Conservation (phyloP, 1,140 invertebrate genomes). For the Drosophila sproati region DNA sequence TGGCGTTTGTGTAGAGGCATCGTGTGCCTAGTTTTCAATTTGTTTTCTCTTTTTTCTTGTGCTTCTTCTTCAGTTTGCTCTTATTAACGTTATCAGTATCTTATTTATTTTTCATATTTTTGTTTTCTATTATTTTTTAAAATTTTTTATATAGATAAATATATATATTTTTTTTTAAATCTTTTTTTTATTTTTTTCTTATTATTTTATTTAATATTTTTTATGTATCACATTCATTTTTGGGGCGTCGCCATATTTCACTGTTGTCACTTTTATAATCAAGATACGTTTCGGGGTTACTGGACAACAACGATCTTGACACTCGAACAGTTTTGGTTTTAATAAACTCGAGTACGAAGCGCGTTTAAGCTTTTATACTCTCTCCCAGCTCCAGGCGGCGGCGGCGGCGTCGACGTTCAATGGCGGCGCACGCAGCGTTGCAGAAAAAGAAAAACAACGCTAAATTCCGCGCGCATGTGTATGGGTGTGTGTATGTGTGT, state of each 20-base stretch:
- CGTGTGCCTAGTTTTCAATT: slow-evolving; percentile 29
- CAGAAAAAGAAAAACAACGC: slow-evolving; percentile 31
- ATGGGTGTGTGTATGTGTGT: slow-evolving; percentile 27
- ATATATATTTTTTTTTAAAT: too few relatives aligned
- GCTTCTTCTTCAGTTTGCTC: slow-evolving; percentile 20
- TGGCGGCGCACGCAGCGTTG: slow-evolving; percentile 57
- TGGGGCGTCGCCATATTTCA: slow-evolving; percentile 36
- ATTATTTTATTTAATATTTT: slow-evolving; percentile 34
- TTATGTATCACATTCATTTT: slow-evolving; percentile 55
- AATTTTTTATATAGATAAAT: too few relatives aligned
- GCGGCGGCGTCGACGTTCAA: slow-evolving; percentile 45
- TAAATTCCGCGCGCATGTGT: slow-evolving; percentile 36
- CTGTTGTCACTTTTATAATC: slow-evolving; percentile 18
- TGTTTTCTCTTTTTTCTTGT: slow-evolving; percentile 38
- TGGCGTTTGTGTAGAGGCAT: slow-evolving; percentile 37
- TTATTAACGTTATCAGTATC: slow-evolving; percentile 22
- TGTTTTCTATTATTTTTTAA: slow-evolving; percentile 29
- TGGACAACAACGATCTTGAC: slow-evolving; percentile 65
- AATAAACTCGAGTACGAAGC: slow-evolving; percentile 84
- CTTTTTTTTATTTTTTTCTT: too few relatives aligned
- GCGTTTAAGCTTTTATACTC: slow-evolving; percentile 84
- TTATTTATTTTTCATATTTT: neutral
- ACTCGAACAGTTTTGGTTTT: slow-evolving; percentile 82
- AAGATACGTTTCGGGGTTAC: neutral
- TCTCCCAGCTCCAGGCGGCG: neutral